These are phyloP conservation scores for Monopterus albus DNA, from an alignment of 2,113 vertebrate species.

Conservation along the genomic window DNA sequence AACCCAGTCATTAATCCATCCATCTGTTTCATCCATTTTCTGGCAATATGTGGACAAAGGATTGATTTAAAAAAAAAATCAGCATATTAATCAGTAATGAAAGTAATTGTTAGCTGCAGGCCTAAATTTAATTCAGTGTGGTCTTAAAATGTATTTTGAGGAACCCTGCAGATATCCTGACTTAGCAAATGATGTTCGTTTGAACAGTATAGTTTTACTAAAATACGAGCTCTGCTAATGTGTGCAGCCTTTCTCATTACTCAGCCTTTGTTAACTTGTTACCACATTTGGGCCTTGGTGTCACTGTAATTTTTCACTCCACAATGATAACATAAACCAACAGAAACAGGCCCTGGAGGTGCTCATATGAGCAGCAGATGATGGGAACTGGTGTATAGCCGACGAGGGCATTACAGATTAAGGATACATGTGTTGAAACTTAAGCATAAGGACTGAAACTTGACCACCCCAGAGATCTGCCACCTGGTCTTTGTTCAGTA, in stretches of 20 bases:
- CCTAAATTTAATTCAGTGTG: not conserved
- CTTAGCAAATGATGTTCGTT: constrained; percentile 13
- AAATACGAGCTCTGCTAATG: constrained; percentile 33
- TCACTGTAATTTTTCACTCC: constrained; percentile 70
- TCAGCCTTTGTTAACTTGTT: constrained; percentile 61
- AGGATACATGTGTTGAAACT: constrained; percentile 79
- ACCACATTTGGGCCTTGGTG: constrained; percentile 40
- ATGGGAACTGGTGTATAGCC: constrained; percentile 49
- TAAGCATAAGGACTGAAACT: constrained; percentile 80
- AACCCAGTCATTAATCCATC: too few relatives aligned
- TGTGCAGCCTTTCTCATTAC: constrained; percentile 49
- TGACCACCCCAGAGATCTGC: constrained; percentile 68
- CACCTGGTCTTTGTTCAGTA: constrained; percentile 79
- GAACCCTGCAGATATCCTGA: constrained; percentile 1
- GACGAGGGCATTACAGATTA: constrained; percentile 61
- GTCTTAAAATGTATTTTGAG: not conserved
- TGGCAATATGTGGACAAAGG: too few relatives aligned
- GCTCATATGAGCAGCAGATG: constrained; percentile 40
- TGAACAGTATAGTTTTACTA: constrained; percentile 38
- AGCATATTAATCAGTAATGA: too few relatives aligned
- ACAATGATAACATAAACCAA: constrained; percentile 46
- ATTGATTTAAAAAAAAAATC: too few relatives aligned
- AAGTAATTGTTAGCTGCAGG: too few relatives aligned
- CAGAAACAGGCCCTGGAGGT: constrained; percentile 58
- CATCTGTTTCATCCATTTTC: too few relatives aligned